A percentile compares a stretch with the other conserved stretches of the same genome.
Conservation (phyloP, 2,888 invertebrate genomes). For the Gerris lacustris region DNA sequence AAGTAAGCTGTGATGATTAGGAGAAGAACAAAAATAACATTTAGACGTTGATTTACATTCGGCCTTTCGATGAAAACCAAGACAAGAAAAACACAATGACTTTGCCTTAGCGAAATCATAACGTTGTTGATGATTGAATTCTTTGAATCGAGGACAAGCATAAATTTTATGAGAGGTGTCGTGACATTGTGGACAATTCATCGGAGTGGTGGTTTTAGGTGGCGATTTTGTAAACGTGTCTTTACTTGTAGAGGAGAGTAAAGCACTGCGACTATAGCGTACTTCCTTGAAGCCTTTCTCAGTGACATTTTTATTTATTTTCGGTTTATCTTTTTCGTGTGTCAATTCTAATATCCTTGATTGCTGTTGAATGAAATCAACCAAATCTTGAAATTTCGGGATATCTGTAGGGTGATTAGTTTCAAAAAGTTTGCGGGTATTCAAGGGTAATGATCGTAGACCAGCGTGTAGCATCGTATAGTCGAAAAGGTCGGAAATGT, state of each 20-base stretch:
- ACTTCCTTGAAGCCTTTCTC: no score
- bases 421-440: background rate
- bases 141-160: background rate
- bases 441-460: background rate
- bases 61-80: background rate
- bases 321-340: background rate
- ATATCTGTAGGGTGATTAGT: background rate
- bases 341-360: background rate
- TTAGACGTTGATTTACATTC: background rate
- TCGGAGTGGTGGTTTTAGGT: no score
- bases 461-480: background rate
- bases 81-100: background rate
- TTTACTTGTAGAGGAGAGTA: no score
- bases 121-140: background rate
- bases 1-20: background rate
- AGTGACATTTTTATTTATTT: no score
- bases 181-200: background rate
- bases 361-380: background rate
- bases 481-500: background rate
- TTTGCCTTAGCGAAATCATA: background rate
- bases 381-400: background rate
- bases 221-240: no score
- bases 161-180: background rate
- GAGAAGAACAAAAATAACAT: background rate
- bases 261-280: no score